Conservation (phyloP, 2,888 invertebrate genomes). For the Dryobotodes eremita region DNA sequence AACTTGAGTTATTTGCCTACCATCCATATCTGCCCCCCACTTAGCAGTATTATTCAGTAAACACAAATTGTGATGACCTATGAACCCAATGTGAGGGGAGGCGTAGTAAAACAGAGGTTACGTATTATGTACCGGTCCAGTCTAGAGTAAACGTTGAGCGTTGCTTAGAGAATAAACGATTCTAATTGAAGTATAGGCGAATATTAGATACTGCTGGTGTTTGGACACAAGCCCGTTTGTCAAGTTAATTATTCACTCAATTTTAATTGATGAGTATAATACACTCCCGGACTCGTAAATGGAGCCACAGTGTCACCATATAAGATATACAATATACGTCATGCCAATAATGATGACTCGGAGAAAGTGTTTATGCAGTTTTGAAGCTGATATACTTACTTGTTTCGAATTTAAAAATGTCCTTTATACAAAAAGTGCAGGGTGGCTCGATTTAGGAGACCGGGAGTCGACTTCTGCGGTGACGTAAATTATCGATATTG, state of each 20-base stretch:
- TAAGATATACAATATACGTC: too few relatives aligned
- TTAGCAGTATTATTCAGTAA: slow-evolving; percentile 42
- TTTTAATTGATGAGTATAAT: background rate
- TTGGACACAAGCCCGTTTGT: slow-evolving; percentile 30
- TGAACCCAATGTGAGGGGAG: slow-evolving; percentile 28
- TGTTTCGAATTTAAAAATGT: too few relatives aligned
- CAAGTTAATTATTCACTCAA: background rate
- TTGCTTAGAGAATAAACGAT: slow-evolving; percentile 53
- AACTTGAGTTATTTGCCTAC: background rate
- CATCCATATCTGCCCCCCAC: slow-evolving; percentile 20
- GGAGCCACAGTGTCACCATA: too few relatives aligned
- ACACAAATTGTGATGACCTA: background rate
- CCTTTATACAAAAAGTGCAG: too few relatives aligned
- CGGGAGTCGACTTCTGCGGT: background rate
- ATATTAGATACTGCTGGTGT: slow-evolving; percentile 51
- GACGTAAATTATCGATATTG: background rate
- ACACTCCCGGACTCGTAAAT: too few relatives aligned
- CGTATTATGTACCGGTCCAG: slow-evolving; percentile 64
- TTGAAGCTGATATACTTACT: too few relatives aligned
- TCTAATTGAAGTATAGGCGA: slow-evolving; percentile 54
- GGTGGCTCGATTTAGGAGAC: too few relatives aligned
- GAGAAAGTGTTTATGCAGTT: too few relatives aligned
- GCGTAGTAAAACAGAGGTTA: slow-evolving; percentile 31
- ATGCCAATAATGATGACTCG: too few relatives aligned
- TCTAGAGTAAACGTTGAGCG: slow-evolving; percentile 56